Base-by-base conservation (phyloP, 1,140 invertebrate genomes). In the Bombus vancouverensis region DNA sequence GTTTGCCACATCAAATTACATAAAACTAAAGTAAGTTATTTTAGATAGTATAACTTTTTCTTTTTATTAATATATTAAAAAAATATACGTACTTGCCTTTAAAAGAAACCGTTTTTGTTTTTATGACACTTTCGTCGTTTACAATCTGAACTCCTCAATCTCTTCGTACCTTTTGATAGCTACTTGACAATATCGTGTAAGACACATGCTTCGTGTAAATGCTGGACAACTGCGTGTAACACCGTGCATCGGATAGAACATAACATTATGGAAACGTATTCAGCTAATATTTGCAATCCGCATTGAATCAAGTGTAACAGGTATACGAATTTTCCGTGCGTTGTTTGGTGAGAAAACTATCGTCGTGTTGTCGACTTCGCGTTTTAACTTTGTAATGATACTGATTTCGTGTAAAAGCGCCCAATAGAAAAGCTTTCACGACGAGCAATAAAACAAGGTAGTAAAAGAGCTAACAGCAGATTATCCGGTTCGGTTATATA, bases 371-470 rank as follows among this genome's bases (percentile, higher is more conserved):
- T 81, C 72, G 44, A 75, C 70, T 44, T 65, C 70, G 62, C 59
- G 18, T 66, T 87, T 77, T 88, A 83, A 89, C 44, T 62, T 73
- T 44, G 70, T 83, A 89, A 83, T 70, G 80, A 68, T 37, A n/a
- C 39, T 59, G 34, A 81, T 86, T 68, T 68, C 65, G 57, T 57
- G 68, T 37, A 44, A 81, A 72, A 87, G 75, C n/a, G 74, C 18
- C 47, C 68, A 70, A 65, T 74, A 57, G 77, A 81, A 39, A 37
- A 39, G 68, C 86, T 68, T 78, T 62, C 65, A n/a, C 76, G 32
- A 32, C 28, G 22, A 47, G 66, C 82, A 81, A 53, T 89, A 87
- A 89, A 90, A 74, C 81, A 37, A 66, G 82, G 81, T 72, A 89
- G 81, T 82, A 85, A 89, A 83, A 76, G 66, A 65, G 25, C 72